Evolutionary conservation across 2,113 vertebrate genomes (phyloP).

Genomic region (Megalops atlanticus): DNA sequence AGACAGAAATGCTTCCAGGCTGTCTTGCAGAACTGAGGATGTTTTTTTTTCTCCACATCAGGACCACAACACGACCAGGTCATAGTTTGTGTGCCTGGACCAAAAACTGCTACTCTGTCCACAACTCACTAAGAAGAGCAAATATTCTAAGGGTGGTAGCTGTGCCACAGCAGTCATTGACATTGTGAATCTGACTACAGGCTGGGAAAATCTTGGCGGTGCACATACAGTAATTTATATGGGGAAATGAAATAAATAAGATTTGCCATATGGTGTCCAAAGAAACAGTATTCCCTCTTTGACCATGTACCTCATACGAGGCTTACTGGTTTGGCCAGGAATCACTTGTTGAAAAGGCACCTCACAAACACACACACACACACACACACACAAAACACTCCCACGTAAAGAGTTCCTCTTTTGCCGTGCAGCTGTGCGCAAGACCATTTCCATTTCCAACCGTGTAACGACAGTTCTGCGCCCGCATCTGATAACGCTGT

Average conservation of each 20-base stretch:
- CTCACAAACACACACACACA: too few relatives aligned
- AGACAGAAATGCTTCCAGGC: constrained; percentile 31
- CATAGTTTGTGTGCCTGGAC: background rate
- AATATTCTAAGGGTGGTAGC: background rate
- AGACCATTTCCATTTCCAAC: too few relatives aligned
- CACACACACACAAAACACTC: too few relatives aligned
- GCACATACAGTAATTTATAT: background rate
- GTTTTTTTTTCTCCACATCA: background rate
- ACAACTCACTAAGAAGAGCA: background rate
- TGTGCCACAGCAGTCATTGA: background rate
- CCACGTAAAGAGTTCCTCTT: too few relatives aligned
- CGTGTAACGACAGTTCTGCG: background rate
- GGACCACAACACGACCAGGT: background rate
- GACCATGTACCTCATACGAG: background rate
- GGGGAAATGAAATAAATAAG: background rate
- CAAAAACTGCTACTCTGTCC: background rate
- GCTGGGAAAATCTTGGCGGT: background rate
- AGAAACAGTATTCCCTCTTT: background rate
- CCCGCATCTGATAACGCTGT: background rate
- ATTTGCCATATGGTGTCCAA: background rate
- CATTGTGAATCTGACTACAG: background rate
- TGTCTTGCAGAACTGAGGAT: background rate
- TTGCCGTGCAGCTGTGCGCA: background rate
- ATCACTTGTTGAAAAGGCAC: too few relatives aligned
- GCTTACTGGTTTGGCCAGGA: background rate